These are phyloP conservation scores for Hephaestus fuliginosus DNA, from an alignment of 2,797 vertebrate genomes.

Conservation along the genomic window DNA sequence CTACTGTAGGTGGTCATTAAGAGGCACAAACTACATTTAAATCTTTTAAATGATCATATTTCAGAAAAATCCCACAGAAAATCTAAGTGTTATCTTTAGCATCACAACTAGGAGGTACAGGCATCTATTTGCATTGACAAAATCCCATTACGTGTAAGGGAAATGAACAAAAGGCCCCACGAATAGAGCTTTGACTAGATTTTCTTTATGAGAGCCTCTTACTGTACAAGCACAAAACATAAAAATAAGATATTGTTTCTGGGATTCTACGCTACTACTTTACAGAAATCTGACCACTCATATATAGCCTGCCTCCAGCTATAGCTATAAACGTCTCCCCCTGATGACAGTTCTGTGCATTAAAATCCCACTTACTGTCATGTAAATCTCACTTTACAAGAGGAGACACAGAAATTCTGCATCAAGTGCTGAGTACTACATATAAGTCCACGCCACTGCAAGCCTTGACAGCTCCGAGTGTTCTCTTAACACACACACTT, in stretches of 20 bases:
- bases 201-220: constrained; percentile 9
- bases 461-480: constrained; percentile 56
- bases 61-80: neutral
- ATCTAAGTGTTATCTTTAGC: neutral
- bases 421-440: constrained; percentile 29
- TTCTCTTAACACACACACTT: constrained; percentile 54
- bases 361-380: constrained; percentile 67
- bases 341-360: constrained; percentile 54
- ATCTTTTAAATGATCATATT: neutral
- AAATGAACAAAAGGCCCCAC: constrained; percentile 23
- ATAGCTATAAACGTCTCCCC: constrained; percentile 49
- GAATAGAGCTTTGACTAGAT: constrained; percentile 4
- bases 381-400: constrained; percentile 68
- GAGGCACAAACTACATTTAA: neutral
- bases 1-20: neutral
- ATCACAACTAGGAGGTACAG: neutral
- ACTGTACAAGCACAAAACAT: constrained; percentile 14
- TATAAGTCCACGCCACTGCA: constrained; percentile 50
- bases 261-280: constrained; percentile 5
- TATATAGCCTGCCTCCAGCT: constrained; percentile 19
- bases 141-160: constrained; percentile 1
- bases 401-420: constrained; percentile 34
- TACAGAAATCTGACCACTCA: constrained; percentile 34
- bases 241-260: neutral
- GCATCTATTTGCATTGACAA: neutral